phyloP scores from a whole-genome alignment of 92 coral and sea anemone genomes.

The Paragorgia papillata region DNA sequence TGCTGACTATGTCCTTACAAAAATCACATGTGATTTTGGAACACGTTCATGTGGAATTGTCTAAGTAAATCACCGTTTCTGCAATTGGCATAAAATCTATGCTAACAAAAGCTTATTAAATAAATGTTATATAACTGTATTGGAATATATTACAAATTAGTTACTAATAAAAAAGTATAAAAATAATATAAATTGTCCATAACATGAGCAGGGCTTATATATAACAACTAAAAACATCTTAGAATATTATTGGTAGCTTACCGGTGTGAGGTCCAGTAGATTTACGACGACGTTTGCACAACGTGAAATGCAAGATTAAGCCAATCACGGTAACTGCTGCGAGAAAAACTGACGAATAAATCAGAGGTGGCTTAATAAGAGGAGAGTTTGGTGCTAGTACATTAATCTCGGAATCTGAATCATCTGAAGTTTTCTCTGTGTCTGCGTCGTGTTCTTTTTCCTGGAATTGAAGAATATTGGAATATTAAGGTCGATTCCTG shows the following conservation, averaged over 20 bases:
- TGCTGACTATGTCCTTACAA: too few relatives aligned
- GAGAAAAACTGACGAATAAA: not conserved
- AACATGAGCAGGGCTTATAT: too few relatives aligned
- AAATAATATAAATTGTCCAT: too few relatives aligned
- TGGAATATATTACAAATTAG: too few relatives aligned
- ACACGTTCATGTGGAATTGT: too few relatives aligned
- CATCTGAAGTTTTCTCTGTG: not conserved
- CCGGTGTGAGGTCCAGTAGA: not conserved
- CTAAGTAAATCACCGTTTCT: too few relatives aligned
- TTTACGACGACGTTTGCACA: slow-evolving; percentile 16
- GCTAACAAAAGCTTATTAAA: too few relatives aligned
- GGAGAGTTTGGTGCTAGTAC: slow-evolving; percentile 20
- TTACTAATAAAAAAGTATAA: too few relatives aligned
- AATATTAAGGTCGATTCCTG: not conserved
- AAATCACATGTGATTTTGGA: too few relatives aligned
- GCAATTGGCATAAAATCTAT: too few relatives aligned
- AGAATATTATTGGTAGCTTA: not conserved
- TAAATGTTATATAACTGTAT: too few relatives aligned
- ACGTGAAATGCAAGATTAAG: not conserved
- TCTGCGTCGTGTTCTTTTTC: not conserved
- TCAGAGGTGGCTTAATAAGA: not conserved
- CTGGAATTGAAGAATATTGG: not conserved
- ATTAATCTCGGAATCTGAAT: not conserved
- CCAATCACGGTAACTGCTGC: not conserved
- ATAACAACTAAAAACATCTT: too few relatives aligned